Evolutionary conservation across 1,140 invertebrate species (phyloP).

Genomic region (Apis florea): DNA sequence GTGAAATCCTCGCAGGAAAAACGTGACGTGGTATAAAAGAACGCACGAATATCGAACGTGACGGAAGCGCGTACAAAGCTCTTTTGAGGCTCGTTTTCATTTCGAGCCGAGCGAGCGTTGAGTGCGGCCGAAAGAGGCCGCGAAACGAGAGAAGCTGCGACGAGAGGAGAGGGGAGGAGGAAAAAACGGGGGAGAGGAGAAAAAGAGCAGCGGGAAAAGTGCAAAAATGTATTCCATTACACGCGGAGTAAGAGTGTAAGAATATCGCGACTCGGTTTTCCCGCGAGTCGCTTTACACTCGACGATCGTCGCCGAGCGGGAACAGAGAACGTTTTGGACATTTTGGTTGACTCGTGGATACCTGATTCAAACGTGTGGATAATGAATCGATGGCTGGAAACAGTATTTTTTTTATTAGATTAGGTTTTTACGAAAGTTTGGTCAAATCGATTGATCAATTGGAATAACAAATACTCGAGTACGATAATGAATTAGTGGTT

Average conservation of each 20-base stretch:
- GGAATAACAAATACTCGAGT: no score
- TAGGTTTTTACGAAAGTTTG: no score
- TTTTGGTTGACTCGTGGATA: no score
- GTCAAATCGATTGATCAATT: no score
- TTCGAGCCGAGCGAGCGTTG: slow-evolving; percentile 32
- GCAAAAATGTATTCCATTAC: slow-evolving; percentile 61
- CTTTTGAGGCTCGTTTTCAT: slow-evolving; percentile 66
- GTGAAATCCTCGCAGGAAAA: slow-evolving; percentile 35
- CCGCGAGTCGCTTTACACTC: slow-evolving; percentile 5
- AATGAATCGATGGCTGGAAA: no score
- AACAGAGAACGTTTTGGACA: no score
- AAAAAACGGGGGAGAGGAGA: not conserved
- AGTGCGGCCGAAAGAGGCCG: slow-evolving; percentile 14
- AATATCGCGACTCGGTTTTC: slow-evolving; percentile 9
- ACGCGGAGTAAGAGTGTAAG: not conserved
- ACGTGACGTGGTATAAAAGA: slow-evolving; percentile 59
- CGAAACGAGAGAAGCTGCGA: not conserved
- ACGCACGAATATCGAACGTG: slow-evolving; percentile 60
- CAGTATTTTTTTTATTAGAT: no score
- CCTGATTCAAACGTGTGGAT: no score
- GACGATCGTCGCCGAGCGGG: slow-evolving; percentile 5
- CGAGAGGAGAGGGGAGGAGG: not conserved
- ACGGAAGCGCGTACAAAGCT: slow-evolving; percentile 57
- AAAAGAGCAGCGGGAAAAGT: slow-evolving; percentile 3
- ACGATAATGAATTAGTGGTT: no score